Conservation (phyloP, 2,797 vertebrate genomes). For the Melanotaenia boesemani region DNA sequence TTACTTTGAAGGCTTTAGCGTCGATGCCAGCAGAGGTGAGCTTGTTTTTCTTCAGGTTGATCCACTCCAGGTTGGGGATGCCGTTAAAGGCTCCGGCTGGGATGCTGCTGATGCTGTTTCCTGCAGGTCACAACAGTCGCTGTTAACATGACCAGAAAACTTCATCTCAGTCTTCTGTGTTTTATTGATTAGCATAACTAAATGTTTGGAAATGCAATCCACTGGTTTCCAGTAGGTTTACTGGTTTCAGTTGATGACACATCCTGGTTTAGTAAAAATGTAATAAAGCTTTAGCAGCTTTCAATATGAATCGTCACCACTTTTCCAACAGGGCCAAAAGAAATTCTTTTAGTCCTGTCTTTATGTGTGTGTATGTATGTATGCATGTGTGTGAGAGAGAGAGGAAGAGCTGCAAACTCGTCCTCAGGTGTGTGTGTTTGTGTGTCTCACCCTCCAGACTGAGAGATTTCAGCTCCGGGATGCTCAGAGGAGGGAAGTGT, state of each 20-base stretch:
- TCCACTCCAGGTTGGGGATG: constrained; percentile 93
- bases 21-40: constrained; percentile 86
- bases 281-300: too few relatives aligned
- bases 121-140: constrained; percentile 72
- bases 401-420: too few relatives aligned
- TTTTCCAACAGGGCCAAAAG: too few relatives aligned
- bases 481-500: constrained; percentile 88
- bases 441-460: constrained; percentile 90
- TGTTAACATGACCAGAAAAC: constrained; percentile 2
- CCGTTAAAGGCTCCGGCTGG: constrained; percentile 93
- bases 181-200: background rate
- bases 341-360: too few relatives aligned
- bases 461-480: constrained; percentile 89
- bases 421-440: constrained; percentile 4
- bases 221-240: background rate
- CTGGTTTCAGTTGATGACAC: too few relatives aligned
- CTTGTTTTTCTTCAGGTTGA: constrained; percentile 94
- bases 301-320: too few relatives aligned
- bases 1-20: constrained; percentile 68
- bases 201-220: background rate
- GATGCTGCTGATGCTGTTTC: constrained; percentile 90
- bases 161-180: background rate
- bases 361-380: background rate
- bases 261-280: too few relatives aligned
- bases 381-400: constrained; percentile 9